Percentiles rank a stretch among this genome's conserved stretches.
phyloP scores from a whole-genome alignment of 2,797 vertebrate genomes.

The Thunnus albacares region DNA sequence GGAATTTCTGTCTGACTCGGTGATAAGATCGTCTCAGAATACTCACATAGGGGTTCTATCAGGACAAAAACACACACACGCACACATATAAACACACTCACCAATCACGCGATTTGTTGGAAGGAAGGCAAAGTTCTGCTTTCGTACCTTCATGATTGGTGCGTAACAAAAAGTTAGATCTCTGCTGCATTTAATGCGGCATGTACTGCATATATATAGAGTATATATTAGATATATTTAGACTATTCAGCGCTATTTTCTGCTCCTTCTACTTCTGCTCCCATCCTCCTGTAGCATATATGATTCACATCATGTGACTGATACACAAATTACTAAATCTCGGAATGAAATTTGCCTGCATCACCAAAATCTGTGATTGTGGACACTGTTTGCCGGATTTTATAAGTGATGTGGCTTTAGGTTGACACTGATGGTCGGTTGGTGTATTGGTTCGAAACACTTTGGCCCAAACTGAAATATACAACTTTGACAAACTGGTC shows the following conservation, averaged over 20 bases:
- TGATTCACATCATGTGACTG: no score
- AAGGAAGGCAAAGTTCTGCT: constrained; percentile 27
- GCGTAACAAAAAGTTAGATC: neutral
- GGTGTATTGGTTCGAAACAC: no score
- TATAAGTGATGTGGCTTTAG: no score
- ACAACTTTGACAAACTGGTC: neutral
- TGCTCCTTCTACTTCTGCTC: no score
- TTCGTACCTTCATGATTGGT: constrained; percentile 19
- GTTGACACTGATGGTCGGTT: no score
- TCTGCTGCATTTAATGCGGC: neutral
- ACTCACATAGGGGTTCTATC: constrained; percentile 78
- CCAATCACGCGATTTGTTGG: constrained; percentile 48
- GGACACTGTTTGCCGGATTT: no score
- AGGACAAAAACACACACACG: constrained; percentile 27
- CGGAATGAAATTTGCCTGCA: no score
- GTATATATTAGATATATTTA: no score
- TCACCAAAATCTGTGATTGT: no score
- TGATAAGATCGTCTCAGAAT: constrained; percentile 81
- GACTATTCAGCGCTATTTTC: neutral
- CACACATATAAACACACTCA: constrained; percentile 23
- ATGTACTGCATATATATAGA: no score
- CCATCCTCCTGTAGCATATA: neutral
- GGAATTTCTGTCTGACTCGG: constrained; percentile 76
- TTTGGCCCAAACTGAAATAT: no score
- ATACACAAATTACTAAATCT: no score